These are phyloP conservation scores for Penaeus indicus DNA, from an alignment of 1,140 invertebrate genomes.

Conservation along the genomic window DNA sequence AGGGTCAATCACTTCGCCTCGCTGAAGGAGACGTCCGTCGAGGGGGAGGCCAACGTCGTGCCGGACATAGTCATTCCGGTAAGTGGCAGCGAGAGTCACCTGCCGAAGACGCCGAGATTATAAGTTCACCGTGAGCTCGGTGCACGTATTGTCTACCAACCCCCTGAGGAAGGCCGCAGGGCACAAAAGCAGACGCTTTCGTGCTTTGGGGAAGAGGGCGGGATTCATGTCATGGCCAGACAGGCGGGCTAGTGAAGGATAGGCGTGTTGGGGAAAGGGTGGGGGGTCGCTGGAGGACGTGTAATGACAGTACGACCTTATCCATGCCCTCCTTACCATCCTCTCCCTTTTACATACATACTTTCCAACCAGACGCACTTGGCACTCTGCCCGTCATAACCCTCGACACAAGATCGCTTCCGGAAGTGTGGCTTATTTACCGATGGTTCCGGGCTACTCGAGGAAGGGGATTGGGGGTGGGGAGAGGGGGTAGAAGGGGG, in stretches of 20 bases:
- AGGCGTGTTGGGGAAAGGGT: not conserved
- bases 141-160: no score
- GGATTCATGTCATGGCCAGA: no score
- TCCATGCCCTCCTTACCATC: not conserved
- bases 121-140: no score
- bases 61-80: conserved; percentile 55
- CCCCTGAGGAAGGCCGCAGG: no score
- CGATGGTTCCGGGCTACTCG: not conserved
- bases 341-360: not conserved
- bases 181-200: no score
- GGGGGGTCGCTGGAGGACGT: not conserved
- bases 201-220: no score
- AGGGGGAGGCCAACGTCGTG: conserved; percentile 42
- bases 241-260: not conserved
- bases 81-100: conserved; percentile 9
- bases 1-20: conserved; percentile 50
- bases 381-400: no score
- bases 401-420: no score
- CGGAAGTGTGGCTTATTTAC: not conserved
- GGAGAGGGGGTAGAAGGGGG: not conserved
- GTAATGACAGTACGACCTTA: not conserved
- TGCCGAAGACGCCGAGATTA: no score
- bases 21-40: conserved; percentile 27
- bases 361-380: no score
- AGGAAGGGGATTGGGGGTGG: not conserved